Conservation (phyloP, 2,797 vertebrate species). For the Steatocranus sp. region DNA sequence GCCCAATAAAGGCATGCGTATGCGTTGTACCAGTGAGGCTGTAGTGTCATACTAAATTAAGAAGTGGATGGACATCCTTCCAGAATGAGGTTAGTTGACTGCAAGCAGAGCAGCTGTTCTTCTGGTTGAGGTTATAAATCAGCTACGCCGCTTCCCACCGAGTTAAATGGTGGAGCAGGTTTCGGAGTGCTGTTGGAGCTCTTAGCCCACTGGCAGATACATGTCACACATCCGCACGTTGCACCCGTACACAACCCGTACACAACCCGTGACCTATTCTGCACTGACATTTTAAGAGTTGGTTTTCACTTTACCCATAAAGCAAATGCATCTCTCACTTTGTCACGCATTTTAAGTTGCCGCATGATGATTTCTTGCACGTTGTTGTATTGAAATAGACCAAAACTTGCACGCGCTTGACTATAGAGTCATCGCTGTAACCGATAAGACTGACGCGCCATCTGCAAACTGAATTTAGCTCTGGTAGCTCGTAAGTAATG, state of each 20-base stretch:
- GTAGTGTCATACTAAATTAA: constrained; percentile 71
- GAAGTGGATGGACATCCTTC: constrained; percentile 60
- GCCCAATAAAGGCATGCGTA: constrained; percentile 30
- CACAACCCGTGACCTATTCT: background rate
- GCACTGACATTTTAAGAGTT: background rate
- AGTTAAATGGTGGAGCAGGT: constrained; percentile 12
- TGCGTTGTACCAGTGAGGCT: constrained; percentile 35
- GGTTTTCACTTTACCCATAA: background rate
- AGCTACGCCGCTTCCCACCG: constrained; percentile 36
- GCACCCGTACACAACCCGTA: constrained; percentile 40
- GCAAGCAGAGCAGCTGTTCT: constrained; percentile 68
- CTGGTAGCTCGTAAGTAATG: background rate
- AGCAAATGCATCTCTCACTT: background rate
- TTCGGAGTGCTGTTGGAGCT: background rate
- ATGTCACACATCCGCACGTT: constrained; percentile 21
- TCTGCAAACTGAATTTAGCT: constrained; percentile 41
- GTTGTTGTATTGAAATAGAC: background rate
- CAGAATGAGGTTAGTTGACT: constrained; percentile 61
- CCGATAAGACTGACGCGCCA: constrained; percentile 1
- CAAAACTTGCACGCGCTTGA: background rate
- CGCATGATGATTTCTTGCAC: background rate
- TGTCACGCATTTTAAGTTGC: background rate
- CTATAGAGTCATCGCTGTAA: background rate
- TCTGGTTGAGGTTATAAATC: constrained; percentile 71
- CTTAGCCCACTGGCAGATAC: constrained; percentile 5